phyloP scores from a whole-genome alignment of 2,797 vertebrate genomes.

The Syncerus caffer region DNA sequence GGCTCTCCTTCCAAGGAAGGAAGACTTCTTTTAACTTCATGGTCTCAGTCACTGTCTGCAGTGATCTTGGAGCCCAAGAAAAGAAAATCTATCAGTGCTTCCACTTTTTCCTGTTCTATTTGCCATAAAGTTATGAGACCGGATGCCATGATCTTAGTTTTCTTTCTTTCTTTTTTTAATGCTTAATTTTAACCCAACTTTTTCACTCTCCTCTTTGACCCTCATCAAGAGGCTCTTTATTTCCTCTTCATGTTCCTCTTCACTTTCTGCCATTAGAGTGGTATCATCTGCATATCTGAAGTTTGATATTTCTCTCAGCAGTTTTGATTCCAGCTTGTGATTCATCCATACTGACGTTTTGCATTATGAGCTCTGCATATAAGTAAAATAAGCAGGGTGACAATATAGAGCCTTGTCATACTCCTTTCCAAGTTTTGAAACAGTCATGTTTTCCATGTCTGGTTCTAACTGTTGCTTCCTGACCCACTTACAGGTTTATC shows the following conservation, averaged over 20 bases:
- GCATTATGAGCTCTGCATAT: neutral
- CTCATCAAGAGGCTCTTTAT: neutral
- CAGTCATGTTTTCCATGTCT: neutral
- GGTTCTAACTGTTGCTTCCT: neutral
- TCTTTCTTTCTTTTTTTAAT: neutral
- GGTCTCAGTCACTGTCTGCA: neutral
- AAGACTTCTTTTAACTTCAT: neutral
- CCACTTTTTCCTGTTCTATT: neutral
- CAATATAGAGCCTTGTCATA: neutral
- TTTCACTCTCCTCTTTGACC: neutral
- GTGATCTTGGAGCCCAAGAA: neutral
- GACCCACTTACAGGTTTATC: neutral
- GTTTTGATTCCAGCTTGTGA: neutral
- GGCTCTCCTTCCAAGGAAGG: neutral
- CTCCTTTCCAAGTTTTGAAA: neutral
- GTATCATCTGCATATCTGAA: neutral
- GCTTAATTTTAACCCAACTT: neutral
- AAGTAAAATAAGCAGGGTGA: neutral
- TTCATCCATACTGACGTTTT: neutral
- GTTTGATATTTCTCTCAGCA: neutral
- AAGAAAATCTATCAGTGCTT: neutral
- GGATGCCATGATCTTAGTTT: neutral
- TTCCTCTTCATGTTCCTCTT: neutral
- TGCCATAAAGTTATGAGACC: neutral
- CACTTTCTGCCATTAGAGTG: neutral